Conservation (phyloP, 2,797 vertebrate species). For the Lycodopsis pacificus region DNA sequence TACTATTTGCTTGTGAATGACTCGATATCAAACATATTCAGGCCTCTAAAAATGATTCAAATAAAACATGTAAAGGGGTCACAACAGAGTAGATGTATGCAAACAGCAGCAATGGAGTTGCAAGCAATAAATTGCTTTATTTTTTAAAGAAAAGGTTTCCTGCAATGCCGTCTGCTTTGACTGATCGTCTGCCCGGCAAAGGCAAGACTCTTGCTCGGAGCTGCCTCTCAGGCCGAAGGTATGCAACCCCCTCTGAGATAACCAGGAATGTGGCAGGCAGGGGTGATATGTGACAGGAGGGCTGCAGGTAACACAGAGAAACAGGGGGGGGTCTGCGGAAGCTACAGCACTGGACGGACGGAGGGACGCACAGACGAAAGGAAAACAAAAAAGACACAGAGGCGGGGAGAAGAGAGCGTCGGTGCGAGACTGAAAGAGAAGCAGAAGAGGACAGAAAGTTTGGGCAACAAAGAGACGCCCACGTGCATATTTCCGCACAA, state of each 20-base stretch:
- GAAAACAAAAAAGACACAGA: neutral
- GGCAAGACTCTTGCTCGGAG: constrained; percentile 27
- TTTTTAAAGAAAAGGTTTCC: constrained; percentile 3
- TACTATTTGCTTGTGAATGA: neutral
- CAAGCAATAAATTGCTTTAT: neutral
- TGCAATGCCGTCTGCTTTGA: constrained; percentile 24
- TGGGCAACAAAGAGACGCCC: constrained; percentile 19
- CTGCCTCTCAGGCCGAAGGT: constrained; percentile 63
- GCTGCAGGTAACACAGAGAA: constrained; percentile 79
- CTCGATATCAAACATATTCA: neutral
- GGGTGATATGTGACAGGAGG: constrained; percentile 85
- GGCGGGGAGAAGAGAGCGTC: constrained; percentile 13
- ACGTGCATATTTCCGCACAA: constrained; percentile 22
- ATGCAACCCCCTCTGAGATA: constrained; percentile 76
- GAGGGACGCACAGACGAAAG: constrained; percentile 3
- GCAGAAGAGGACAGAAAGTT: constrained; percentile 17
- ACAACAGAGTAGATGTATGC: neutral
- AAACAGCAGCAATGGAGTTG: neutral
- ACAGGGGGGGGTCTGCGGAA: constrained; percentile 33
- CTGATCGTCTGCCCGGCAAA: constrained; percentile 40
- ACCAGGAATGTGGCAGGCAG: constrained; percentile 82
- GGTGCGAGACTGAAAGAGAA: neutral
- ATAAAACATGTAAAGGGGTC: neutral
- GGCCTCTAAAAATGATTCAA: neutral
- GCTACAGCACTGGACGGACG: constrained; percentile 13